phyloP scores from a whole-genome alignment of 2,888 invertebrate genomes.

The Sphaerophoria taeniata region DNA sequence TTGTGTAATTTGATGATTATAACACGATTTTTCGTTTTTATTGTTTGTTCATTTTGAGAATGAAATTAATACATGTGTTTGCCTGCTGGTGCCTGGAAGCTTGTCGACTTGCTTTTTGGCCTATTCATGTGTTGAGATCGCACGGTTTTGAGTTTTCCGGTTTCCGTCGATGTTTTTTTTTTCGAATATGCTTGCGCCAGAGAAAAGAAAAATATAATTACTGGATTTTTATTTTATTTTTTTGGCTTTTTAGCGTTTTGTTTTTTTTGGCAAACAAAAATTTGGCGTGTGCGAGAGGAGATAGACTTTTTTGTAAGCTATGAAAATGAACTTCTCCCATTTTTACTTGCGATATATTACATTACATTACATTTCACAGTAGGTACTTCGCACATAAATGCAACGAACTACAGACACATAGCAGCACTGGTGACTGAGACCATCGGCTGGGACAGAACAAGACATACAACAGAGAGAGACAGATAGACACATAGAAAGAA shows the following conservation, averaged over 20 bases:
- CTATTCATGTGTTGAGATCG: conserved; percentile 54
- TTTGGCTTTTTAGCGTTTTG: conserved; percentile 5
- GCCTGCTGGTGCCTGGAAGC: background rate
- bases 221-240: conserved; percentile 25
- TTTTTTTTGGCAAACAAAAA: background rate
- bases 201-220: conserved; percentile 57
- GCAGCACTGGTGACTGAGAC: too few species aligned
- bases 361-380: too few species aligned
- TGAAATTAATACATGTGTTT: conserved; percentile 58
- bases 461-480: too few species aligned
- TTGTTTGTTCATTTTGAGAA: conserved; percentile 35
- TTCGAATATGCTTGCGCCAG: background rate
- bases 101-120: background rate
- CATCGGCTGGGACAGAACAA: too few species aligned
- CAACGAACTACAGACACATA: too few species aligned
- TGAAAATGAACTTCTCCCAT: too few species aligned
- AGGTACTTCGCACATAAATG: too few species aligned
- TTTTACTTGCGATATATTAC: too few species aligned
- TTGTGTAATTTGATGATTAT: conserved; percentile 55
- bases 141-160: conserved; percentile 40
- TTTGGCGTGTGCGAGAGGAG: conserved; percentile 25
- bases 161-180: conserved; percentile 14
- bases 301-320: conserved; percentile 16
- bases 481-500: too few species aligned
- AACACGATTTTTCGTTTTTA: conserved; percentile 12